Conservation (phyloP, 1,140 invertebrate species). For the Plectus sambesii region DNA sequence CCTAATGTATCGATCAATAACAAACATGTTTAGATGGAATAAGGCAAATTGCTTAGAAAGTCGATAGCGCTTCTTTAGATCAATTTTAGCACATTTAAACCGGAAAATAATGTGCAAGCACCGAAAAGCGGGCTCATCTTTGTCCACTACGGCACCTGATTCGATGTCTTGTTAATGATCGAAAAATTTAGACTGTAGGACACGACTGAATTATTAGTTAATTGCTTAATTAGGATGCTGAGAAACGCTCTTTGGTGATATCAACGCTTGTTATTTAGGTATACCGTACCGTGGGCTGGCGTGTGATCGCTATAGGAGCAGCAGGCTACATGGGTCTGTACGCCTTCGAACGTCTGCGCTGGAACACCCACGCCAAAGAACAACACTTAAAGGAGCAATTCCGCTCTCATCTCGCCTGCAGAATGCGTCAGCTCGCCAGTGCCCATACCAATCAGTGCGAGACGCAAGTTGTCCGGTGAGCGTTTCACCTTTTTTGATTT, state of each 20-base stretch:
- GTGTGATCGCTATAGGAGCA: conserved; percentile 70
- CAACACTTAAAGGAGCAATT: conserved; percentile 88
- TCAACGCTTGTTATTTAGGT: conserved; percentile 60
- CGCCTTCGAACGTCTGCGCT: conserved; percentile 84
- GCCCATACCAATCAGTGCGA: conserved; percentile 95
- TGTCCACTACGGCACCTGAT: no score
- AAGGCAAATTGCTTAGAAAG: no score
- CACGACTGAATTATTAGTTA: no score
- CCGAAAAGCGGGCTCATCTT: no score
- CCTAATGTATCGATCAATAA: no score
- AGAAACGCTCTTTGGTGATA: no score
- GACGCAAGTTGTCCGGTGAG: conserved; percentile 91
- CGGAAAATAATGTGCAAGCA: no score
- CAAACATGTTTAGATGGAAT: conserved; percentile 16
- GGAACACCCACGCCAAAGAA: conserved; percentile 95
- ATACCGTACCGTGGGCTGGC: conserved; percentile 94
- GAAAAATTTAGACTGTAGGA: no score
- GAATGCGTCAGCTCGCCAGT: conserved; percentile 86
- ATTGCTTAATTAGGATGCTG: no score
- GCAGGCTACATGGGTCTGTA: conserved; percentile 81
- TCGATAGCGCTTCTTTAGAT: no score
- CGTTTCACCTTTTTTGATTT: conserved; percentile 9
- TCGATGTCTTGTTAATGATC: no score
- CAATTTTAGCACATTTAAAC: no score
- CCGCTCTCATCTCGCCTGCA: conserved; percentile 81